Conservation (phyloP, 2,113 vertebrate species). For the Hemiprocne comata region DNA sequence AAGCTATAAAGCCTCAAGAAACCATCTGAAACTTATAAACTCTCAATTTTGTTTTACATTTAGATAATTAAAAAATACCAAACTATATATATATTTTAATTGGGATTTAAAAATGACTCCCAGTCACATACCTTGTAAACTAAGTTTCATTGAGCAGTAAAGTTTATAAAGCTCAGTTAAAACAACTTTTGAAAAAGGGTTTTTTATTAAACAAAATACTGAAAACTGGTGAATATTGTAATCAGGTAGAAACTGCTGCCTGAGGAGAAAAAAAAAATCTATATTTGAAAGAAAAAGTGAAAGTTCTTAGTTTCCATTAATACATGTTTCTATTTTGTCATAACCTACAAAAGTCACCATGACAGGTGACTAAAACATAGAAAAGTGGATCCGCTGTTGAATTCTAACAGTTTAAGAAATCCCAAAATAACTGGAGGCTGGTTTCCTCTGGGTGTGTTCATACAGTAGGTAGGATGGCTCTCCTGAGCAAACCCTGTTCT, state of each 20-base stretch:
- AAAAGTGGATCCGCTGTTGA: conserved; percentile 14
- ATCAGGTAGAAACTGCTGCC: background rate
- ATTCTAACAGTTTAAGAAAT: conserved; percentile 17
- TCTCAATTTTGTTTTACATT: conserved; percentile 22
- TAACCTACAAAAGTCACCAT: conserved; percentile 33
- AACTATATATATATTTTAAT: conserved; percentile 44
- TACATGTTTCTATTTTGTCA: conserved; percentile 20
- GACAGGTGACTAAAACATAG: conserved; percentile 18
- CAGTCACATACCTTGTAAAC: conserved; percentile 45
- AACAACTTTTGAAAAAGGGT: background rate
- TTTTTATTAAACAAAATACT: conserved; percentile 24
- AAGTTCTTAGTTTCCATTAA: conserved; percentile 38
- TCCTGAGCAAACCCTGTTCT: background rate
- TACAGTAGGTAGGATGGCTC: background rate
- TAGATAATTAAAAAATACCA: conserved; percentile 60
- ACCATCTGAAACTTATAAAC: conserved; percentile 45
- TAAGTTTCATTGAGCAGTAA: conserved; percentile 39
- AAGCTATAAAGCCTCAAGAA: conserved; percentile 34
- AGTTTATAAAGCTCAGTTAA: conserved; percentile 22
- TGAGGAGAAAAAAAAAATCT: background rate
- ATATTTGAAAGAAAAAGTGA: background rate
- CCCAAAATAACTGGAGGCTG: background rate
- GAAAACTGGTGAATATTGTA: conserved; percentile 4
- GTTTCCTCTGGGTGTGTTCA: background rate
- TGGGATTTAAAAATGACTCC: conserved; percentile 36